Conservation (phyloP, 1,140 invertebrate species). For the Mamestra configurata region DNA sequence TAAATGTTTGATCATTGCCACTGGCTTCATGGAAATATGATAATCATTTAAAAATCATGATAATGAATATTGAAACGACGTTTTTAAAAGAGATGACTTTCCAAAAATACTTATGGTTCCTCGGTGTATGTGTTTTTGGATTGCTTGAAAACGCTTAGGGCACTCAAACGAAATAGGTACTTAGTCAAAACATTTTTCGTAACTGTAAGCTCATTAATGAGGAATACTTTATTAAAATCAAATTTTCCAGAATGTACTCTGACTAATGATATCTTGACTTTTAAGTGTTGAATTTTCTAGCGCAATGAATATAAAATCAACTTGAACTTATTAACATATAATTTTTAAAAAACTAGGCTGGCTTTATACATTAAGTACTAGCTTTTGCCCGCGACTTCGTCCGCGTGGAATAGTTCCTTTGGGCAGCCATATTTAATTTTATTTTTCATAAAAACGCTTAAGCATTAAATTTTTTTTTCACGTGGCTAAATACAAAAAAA, state of each 20-base stretch:
- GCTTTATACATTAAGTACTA: too few relatives aligned
- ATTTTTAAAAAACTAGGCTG: neutral
- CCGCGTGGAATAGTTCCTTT: too few relatives aligned
- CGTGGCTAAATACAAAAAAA: neutral
- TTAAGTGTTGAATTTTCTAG: neutral
- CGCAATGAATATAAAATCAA: neutral
- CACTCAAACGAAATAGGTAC: neutral
- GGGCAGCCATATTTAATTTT: too few relatives aligned
- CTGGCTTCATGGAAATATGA: neutral
- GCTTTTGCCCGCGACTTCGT: too few relatives aligned
- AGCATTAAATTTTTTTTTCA: too few relatives aligned
- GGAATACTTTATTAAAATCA: neutral
- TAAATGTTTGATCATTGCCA: conserved; percentile 2
- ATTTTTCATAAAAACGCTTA: too few relatives aligned
- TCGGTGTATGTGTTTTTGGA: neutral
- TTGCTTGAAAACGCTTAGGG: neutral
- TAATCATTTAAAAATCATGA: conserved; percentile 10
- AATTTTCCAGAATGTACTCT: neutral
- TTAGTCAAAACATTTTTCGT: too few relatives aligned
- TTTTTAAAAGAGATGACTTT: conserved; percentile 1
- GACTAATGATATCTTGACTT: neutral
- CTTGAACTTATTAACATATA: neutral
- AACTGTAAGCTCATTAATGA: neutral
- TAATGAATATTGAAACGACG: conserved; percentile 2
- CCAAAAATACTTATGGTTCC: neutral